phyloP scores from a whole-genome alignment of 2,888 invertebrate species.

The Hedychridium roseum region DNA sequence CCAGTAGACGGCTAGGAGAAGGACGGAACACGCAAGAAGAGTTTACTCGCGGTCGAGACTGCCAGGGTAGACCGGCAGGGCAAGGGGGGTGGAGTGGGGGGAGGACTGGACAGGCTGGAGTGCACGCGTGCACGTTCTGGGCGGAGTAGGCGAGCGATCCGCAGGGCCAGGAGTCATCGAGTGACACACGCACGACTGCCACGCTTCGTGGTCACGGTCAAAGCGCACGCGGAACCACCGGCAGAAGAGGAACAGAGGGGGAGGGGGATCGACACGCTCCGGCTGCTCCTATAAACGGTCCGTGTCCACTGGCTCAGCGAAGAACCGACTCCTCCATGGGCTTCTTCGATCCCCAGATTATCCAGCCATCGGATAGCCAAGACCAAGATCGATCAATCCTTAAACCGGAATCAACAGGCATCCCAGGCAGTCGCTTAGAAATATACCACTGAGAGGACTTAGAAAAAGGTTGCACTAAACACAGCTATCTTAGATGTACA shows the following conservation, averaged over 20 bases:
- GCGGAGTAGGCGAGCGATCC: slow-evolving; percentile 54
- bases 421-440: too few species aligned
- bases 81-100: slow-evolving; percentile 8
- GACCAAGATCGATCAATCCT: too few species aligned
- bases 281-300: slow-evolving; percentile 44
- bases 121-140: slow-evolving; percentile 58
- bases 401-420: too few species aligned
- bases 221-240: slow-evolving; percentile 49
- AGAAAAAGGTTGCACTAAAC: too few species aligned
- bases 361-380: too few species aligned
- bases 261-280: slow-evolving; percentile 51
- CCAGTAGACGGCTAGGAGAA: not conserved
- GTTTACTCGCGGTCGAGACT: slow-evolving; percentile 3
- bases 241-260: too few species aligned
- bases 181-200: slow-evolving; percentile 63
- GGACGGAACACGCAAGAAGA: slow-evolving; percentile 22
- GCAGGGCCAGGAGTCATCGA: slow-evolving; percentile 55
- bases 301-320: slow-evolving; percentile 9
- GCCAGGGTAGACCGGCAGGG: slow-evolving; percentile 2
- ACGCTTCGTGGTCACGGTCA: slow-evolving; percentile 61
- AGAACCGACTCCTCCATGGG: slow-evolving; percentile 25
- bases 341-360: too few species aligned
- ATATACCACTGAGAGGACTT: too few species aligned
- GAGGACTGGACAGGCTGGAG: slow-evolving; percentile 8
- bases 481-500: too few species aligned